Evolutionary conservation across 2,797 vertebrate genomes (phyloP), one percentile per base, ranked within the genome.

Genomic region (Pseudocheirus occidentalis): DNA sequence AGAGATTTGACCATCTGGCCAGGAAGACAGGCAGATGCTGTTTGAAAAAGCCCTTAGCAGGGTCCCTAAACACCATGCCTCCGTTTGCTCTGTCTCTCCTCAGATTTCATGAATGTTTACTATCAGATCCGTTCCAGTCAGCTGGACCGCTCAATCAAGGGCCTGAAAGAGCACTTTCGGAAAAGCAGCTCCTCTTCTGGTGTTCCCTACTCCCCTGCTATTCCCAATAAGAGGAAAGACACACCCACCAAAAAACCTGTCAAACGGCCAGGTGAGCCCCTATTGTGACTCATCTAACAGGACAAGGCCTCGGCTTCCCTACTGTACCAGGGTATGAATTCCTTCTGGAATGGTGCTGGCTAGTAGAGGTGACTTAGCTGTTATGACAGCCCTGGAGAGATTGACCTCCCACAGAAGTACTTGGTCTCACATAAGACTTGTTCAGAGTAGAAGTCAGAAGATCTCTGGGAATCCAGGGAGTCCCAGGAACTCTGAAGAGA

Each of bases 71-170:
- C 40, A 7, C 52, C 10, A 28, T 14, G 21, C 46, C 40, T 34
- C 21, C 52, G 56, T 73, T 12, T 16, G 0, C 92, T 52, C 0
- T 18, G 0, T 96, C 7, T 97, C 95, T 97, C 95, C 66, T 31
- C 98, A 99, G 99, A 99, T 97, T 99, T 99, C 98, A 99, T 99
- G 99, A 99, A 99, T n/a, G 99, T 99, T 90, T 99, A 99, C 98
- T 99, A 99, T 98, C 99, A 99, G 98, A 99, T 99, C 97, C 98
- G 99, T 50, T 99, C 99, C 55, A 99, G 99, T 97, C 99, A 99
- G 98, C 98, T 99, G 0, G 99, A 99, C 96, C 99, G 99, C 92
- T 99, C 99, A 98, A 99, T 99, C 98, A 99, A 99, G 98, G 99
- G 99, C 2, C 98, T 99, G 96, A 99, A 99, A 98, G 99, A 99